phyloP scores from a whole-genome alignment of 2,113 vertebrate species.

The Psittacula cyanocephala region DNA sequence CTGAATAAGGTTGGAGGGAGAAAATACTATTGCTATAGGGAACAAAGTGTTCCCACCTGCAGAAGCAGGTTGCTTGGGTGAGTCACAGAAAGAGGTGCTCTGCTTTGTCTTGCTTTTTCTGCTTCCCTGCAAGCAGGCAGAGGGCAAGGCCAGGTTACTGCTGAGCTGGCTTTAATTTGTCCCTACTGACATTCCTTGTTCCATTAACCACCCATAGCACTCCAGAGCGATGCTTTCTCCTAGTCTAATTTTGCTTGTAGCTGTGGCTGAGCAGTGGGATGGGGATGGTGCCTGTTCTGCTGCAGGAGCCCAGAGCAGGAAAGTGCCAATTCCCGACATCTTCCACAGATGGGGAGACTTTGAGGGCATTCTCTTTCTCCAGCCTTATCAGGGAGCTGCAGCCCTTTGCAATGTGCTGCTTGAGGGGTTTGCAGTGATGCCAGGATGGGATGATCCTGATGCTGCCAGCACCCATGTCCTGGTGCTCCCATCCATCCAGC shows the following conservation, averaged over 20 bases:
- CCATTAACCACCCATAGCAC: rapidly evolving
- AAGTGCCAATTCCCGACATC: rapidly evolving
- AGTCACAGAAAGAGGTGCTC: not conserved
- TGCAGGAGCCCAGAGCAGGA: not conserved
- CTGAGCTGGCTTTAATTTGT: not conserved
- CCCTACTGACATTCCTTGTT: rapidly evolving
- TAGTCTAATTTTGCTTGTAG: not conserved
- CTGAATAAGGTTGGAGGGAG: not conserved
- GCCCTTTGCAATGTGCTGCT: not conserved
- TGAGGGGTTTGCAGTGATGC: not conserved
- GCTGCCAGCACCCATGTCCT: not conserved
- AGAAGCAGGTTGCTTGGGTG: not conserved
- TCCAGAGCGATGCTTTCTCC: not conserved
- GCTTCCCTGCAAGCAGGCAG: not conserved
- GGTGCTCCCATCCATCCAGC: not conserved
- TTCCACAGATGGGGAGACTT: not conserved
- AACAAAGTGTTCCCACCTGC: not conserved
- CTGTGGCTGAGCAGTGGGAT: not conserved
- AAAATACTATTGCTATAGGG: not conserved
- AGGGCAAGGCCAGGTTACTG: not conserved
- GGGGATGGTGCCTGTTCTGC: not conserved
- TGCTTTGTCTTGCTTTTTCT: not conserved
- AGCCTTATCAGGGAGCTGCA: not conserved
- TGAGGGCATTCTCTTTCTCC: not conserved
- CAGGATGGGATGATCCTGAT: rapidly evolving